Percentiles rank a stretch among this genome's conserved stretches.
Conservation (phyloP, 1,140 invertebrate species). For the Glossosoma conforme region DNA sequence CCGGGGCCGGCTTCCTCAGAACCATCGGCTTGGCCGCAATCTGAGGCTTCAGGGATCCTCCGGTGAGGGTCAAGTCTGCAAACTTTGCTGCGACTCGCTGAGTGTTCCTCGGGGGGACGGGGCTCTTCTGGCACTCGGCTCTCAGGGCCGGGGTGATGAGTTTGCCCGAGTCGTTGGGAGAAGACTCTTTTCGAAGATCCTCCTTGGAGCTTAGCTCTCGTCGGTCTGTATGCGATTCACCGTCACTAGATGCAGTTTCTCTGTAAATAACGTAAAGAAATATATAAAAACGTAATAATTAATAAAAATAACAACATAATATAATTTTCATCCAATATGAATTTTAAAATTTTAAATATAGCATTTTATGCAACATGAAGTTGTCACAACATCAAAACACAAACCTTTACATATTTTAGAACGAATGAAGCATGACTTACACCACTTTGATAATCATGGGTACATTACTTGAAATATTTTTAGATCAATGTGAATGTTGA, state of each 20-base stretch:
- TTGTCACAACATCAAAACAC: too few relatives aligned
- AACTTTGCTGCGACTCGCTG: constrained; percentile 55
- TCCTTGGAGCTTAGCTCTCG: constrained; percentile 10
- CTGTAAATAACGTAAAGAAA: constrained; percentile 15
- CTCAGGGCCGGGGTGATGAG: constrained; percentile 16
- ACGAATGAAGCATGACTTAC: too few relatives aligned
- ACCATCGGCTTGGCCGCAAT: constrained; percentile 70
- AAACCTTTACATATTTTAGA: too few relatives aligned
- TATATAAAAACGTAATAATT: too few relatives aligned
- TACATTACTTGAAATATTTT: too few relatives aligned
- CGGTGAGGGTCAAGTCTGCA: constrained; percentile 54
- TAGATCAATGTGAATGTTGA: too few relatives aligned
- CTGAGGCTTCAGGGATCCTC: constrained; percentile 62
- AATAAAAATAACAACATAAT: too few relatives aligned
- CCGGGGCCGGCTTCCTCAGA: constrained; percentile 62
- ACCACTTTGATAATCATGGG: too few relatives aligned
- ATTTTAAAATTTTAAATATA: too few relatives aligned
- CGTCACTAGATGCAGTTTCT: constrained; percentile 14
- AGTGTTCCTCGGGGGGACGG: constrained; percentile 53
- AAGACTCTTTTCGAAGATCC: constrained; percentile 14
- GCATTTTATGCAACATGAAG: too few relatives aligned
- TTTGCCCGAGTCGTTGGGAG: constrained; percentile 6
- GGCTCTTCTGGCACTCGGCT: constrained; percentile 36
- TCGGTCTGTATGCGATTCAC: constrained; percentile 13
- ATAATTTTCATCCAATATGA: too few relatives aligned